phyloP scores from a whole-genome alignment of 2,797 vertebrate genomes.

The Halcyon chelicuti region DNA sequence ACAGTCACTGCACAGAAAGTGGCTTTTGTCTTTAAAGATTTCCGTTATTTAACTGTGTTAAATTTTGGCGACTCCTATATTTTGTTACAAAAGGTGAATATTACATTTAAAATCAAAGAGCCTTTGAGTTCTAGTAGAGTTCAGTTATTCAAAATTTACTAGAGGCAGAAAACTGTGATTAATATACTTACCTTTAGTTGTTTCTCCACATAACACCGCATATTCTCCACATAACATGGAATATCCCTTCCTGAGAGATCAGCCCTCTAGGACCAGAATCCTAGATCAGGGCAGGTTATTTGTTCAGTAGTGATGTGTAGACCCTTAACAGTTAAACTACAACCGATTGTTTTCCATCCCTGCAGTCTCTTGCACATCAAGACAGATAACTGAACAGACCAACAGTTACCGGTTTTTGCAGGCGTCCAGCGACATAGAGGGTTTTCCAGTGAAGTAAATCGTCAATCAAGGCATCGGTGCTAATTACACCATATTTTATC shows the following conservation, averaged over 20 bases:
- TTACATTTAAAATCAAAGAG: background rate
- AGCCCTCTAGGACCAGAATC: background rate
- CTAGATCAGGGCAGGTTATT: background rate
- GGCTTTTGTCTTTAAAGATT: background rate
- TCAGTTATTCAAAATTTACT: background rate
- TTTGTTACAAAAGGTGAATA: background rate
- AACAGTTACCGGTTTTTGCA: slow-evolving; percentile 90
- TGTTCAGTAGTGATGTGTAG: background rate
- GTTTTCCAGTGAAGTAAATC: slow-evolving; percentile 94
- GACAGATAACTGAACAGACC: background rate
- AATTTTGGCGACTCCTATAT: background rate
- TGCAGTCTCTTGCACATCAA: background rate
- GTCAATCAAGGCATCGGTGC: slow-evolving; percentile 88
- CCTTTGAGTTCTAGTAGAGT: background rate
- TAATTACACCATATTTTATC: slow-evolving; percentile 96
- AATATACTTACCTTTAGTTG: background rate
- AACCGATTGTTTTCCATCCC: background rate
- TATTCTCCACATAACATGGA: background rate
- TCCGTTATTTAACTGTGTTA: background rate
- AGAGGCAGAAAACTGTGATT: background rate
- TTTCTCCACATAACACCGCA: background rate
- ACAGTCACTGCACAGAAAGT: background rate
- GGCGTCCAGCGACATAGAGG: slow-evolving; percentile 91
- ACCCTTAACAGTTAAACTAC: background rate
- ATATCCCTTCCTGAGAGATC: background rate